These are phyloP conservation scores for Aphelocoma californica DNA, from an alignment of 2,797 vertebrate species.

Conservation along the genomic window DNA sequence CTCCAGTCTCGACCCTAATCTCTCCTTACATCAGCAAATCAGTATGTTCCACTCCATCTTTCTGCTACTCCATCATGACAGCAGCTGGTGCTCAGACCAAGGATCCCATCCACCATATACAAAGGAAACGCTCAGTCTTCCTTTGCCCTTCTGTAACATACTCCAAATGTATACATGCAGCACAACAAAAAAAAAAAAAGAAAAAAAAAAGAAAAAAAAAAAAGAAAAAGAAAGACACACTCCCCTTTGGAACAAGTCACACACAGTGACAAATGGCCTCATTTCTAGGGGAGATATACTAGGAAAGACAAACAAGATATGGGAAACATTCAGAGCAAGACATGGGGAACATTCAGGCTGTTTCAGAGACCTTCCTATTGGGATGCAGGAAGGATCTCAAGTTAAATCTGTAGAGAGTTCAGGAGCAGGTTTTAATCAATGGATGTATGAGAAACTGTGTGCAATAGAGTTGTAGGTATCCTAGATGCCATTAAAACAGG, in stretches of 20 bases:
- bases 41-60: not conserved
- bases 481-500: not conserved
- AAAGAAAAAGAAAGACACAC: accelerated
- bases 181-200: not conserved
- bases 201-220: too few relatives aligned
- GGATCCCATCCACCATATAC: not conserved
- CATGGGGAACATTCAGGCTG: not conserved
- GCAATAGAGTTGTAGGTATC: not conserved
- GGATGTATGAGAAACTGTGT: not conserved
- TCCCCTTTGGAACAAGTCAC: not conserved
- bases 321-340: not conserved
- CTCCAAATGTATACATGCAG: not conserved
- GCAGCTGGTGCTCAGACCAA: not conserved
- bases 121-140: not conserved
- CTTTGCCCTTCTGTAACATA: not conserved
- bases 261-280: not conserved
- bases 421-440: not conserved
- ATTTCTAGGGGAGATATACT: not conserved
- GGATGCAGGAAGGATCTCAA: not conserved
- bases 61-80: not conserved
- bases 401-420: not conserved
- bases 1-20: not conserved
- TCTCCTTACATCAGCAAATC: not conserved
- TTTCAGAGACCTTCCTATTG: not conserved
- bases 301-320: not conserved